Evolutionary conservation across 2,113 vertebrate species (phyloP), one percentile per base, ranked within the genome.

Genomic region (Mobula hypostoma): DNA sequence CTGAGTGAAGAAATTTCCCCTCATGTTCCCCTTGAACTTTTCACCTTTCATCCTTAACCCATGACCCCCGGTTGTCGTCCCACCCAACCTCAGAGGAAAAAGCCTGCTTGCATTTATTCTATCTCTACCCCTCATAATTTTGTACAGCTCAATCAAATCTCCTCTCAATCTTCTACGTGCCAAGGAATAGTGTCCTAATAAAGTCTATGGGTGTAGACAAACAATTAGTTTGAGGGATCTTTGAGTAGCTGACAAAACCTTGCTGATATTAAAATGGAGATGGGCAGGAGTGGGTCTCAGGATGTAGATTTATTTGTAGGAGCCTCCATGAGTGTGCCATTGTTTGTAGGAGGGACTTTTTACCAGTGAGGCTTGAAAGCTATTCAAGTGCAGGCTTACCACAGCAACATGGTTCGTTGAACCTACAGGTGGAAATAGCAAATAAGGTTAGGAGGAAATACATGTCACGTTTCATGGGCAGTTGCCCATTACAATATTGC

Each of bases 311-410:
- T 58, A 58, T 85, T 85, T 58, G 21, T 48, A 85, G 40, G 24
- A 24, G 82, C 21, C 58, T 24, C 83, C 83, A 66, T 66, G 83
- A 87, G 27, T 29, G 83, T 87, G 83, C 56, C 27, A 87, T 61
- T 87, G 24, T 87, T 87, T 87, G 21, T 56, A 87, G 56, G 83
- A 61, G 48, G 56, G 56, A 29, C 56, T 24, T 24, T 27, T 61
- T 29, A 24, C 58, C 56, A 87, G 83, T 87, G 83, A 87, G 29
- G 83, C 56, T 87, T 87, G 56, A 61, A 87, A 87, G n/a, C 56
- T 48, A 87, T 56, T 87, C 27, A 87, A 61, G 56, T 1, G 56
- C 61, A 21, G 11, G 7, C 83, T 58, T 58, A 61, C 61, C 56
- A 87, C 29, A 15, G 27, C 21, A 61, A 87, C 12, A 56, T 87